Evolutionary conservation across 2,888 invertebrate genomes (phyloP).

Genomic region (Pollenia labialis): DNA sequence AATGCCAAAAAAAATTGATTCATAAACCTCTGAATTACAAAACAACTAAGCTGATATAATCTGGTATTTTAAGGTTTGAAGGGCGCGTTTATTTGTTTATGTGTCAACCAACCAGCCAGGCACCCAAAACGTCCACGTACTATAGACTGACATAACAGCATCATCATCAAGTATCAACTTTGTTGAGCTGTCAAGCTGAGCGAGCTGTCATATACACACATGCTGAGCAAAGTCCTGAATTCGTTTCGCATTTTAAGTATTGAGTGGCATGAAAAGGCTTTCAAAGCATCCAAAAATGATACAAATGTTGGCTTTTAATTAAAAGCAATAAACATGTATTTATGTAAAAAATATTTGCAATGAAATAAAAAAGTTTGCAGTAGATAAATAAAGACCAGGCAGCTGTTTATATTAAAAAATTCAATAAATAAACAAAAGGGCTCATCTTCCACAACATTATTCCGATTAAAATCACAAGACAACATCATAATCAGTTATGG

Average conservation of each 20-base stretch:
- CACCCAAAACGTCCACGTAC: not conserved
- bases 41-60: constrained; percentile 66
- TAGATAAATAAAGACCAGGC: constrained; percentile 18
- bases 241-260: constrained; percentile 51
- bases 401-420: constrained; percentile 57
- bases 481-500: constrained; percentile 69
- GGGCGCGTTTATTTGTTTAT: constrained; percentile 29
- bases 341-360: constrained; percentile 9
- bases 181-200: constrained; percentile 42
- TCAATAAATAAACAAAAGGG: constrained; percentile 41
- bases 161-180: constrained; percentile 44
- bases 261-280: constrained; percentile 68
- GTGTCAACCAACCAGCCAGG: constrained; percentile 8
- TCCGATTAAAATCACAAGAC: constrained; percentile 50
- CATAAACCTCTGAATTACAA: constrained; percentile 60
- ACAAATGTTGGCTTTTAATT: constrained; percentile 35
- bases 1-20: constrained; percentile 37
- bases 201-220: constrained; percentile 31
- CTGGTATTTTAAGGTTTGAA: constrained; percentile 51
- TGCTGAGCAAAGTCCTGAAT: not conserved
- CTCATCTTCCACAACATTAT: constrained; percentile 59
- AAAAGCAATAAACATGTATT: not conserved
- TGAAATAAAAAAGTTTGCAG: constrained; percentile 16
- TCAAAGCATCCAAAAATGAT: constrained; percentile 40
- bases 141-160: constrained; percentile 41